Base-by-base conservation (phyloP, 2,888 invertebrate species). In the Leptinotarsa tumamoca region DNA sequence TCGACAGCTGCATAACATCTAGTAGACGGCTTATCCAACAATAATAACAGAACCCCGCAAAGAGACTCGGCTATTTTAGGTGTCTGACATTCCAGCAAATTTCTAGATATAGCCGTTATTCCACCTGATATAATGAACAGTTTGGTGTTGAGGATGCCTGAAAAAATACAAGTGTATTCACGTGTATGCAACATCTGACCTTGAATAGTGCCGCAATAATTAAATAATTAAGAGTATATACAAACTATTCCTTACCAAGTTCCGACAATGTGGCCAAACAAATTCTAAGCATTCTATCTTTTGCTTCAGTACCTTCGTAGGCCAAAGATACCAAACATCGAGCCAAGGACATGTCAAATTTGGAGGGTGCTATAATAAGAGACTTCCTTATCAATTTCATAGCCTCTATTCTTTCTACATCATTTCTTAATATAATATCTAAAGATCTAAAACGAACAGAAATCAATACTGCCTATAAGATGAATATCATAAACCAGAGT, bases 331-430 rank as follows among this genome's bases (percentile, higher is more conserved):
- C 93, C 74, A 98, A 89, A 80, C 96, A 95, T 77, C 95, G 92
- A 67, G 95, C 92, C 79, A 98, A 88, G 2, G 94, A 93, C 13
- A 92, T 90, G 83, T 96, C 95, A 78, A 98, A 93, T 81, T 90
- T 89, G 73, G 90, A 89, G 0, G 95, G 93, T 52, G 92, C 90
- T 85, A 91, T 90, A 84, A 90, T 91, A 68, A 95, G 88, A 82
- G 95, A 91, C 86, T 91, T 91, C 70, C 96, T 90, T 73, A 96
- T 94, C 77, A 98, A 92, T 84, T 97, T 94, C 83, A 98, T 90
- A 1, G 96, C 97, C 89, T 98, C 98, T 72, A 96, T 93, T 63
- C 98, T 92, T 88, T 98, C 98, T 82, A 96, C 93, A 87, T 98
- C 98, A 88, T 97, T 97, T 83, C 95, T 95, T 68, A 97, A 90